phyloP scores from a whole-genome alignment of 2,888 invertebrate species.

The Xestia xanthographa region DNA sequence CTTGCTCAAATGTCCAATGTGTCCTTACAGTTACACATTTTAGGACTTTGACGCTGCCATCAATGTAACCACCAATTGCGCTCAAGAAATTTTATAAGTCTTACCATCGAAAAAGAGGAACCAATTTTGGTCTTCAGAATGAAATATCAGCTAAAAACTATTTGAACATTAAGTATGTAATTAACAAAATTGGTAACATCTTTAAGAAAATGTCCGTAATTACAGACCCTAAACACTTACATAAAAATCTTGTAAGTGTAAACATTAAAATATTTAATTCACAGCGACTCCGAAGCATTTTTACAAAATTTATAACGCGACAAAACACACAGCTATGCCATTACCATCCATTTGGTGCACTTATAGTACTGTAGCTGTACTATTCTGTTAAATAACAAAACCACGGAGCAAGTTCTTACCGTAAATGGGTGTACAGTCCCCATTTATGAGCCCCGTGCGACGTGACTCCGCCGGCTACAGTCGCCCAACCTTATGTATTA shows the following conservation, averaged over 20 bases:
- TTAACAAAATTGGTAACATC: neutral
- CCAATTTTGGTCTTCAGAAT: neutral
- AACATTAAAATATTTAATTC: conserved; percentile 10
- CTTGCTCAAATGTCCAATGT: neutral
- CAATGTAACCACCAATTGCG: neutral
- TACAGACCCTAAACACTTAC: neutral
- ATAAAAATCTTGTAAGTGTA: too few relatives aligned
- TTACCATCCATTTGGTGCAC: conserved; percentile 78
- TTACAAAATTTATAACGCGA: conserved; percentile 68
- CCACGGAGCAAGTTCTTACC: conserved; percentile 63
- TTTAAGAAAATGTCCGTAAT: neutral
- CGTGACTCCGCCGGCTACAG: conserved; percentile 57
- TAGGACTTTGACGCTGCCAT: neutral
- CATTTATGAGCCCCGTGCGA: conserved; percentile 69
- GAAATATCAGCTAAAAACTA: neutral
- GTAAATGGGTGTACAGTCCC: conserved; percentile 61
- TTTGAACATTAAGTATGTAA: neutral
- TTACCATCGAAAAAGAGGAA: too few relatives aligned
- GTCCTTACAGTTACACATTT: neutral
- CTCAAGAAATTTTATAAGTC: too few relatives aligned
- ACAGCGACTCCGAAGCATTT: conserved; percentile 46
- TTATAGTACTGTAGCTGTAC: conserved; percentile 64
- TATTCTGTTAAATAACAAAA: conserved; percentile 74
- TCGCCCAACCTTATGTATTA: conserved; percentile 60
- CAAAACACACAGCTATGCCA: conserved; percentile 64